phyloP scores from a whole-genome alignment of 2,888 invertebrate genomes.

The Hetaerina titia region DNA sequence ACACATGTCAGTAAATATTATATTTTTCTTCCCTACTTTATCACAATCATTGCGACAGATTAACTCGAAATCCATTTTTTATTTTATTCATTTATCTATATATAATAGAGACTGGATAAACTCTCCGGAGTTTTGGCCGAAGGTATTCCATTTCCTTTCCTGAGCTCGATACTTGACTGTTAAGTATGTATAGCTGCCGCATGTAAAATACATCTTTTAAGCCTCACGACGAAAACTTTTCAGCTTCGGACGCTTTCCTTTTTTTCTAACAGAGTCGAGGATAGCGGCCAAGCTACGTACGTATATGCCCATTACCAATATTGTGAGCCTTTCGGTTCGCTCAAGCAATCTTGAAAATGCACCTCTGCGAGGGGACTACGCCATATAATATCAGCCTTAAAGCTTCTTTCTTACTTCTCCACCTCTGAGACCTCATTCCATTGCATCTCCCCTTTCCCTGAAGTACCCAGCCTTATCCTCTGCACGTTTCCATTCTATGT shows the following conservation, averaged over 20 bases:
- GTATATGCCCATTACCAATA: slow-evolving; percentile 52
- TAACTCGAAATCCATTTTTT: too few species aligned
- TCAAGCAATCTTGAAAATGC: slow-evolving; percentile 53
- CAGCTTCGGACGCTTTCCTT: neutral
- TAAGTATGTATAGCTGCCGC: neutral
- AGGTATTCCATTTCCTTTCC: neutral
- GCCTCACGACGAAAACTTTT: slow-evolving; percentile 41
- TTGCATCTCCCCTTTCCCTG: neutral
- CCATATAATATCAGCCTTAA: slow-evolving; percentile 34
- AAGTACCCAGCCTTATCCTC: neutral
- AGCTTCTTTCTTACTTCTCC: slow-evolving; percentile 36
- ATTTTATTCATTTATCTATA: too few species aligned
- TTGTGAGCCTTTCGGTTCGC: slow-evolving; percentile 49
- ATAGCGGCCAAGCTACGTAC: slow-evolving; percentile 9
- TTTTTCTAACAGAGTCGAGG: neutral
- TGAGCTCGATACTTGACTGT: neutral
- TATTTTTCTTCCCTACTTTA: too few species aligned
- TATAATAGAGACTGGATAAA: neutral
- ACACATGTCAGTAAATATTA: too few species aligned
- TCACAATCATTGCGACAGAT: too few species aligned
- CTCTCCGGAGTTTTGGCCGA: neutral
- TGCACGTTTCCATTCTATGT: neutral
- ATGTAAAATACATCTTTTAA: slow-evolving; percentile 47
- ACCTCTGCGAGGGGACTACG: slow-evolving; percentile 21
- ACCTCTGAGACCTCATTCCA: neutral